Conservation (phyloP, 1,140 invertebrate genomes). For the Papilio polyxenes region DNA sequence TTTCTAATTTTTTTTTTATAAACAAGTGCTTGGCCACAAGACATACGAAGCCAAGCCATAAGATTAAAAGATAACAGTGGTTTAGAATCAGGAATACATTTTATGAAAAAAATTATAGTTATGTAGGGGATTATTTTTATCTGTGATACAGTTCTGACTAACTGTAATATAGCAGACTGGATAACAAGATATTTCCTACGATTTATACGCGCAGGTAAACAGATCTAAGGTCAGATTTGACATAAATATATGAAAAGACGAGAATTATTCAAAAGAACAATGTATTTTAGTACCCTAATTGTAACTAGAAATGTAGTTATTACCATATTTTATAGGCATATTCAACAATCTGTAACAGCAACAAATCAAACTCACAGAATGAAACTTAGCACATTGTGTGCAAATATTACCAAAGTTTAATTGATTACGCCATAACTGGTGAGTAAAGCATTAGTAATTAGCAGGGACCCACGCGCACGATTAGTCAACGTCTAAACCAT, state of each 20-base stretch:
- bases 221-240: not conserved
- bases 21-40: not conserved
- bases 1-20: not conserved
- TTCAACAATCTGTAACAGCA: not conserved
- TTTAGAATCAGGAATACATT: not conserved
- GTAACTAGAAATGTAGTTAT: no score
- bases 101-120: not conserved
- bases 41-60: not conserved
- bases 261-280: no score
- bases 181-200: slow-evolving; percentile 14
- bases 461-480: not conserved
- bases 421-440: slow-evolving; percentile 23
- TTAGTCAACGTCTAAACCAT: slow-evolving; percentile 12
- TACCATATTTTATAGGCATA: no score
- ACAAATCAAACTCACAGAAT: not conserved
- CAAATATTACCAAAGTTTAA: not conserved
- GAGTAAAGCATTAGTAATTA: slow-evolving; percentile 23
- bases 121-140: not conserved
- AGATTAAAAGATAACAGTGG: not conserved
- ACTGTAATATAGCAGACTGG: not conserved
- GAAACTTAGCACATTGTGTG: not conserved
- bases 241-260: not conserved
- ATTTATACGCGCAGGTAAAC: not conserved
- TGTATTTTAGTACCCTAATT: not conserved
- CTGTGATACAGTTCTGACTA: not conserved